Percentiles rank a stretch among this genome's conserved stretches.
These are phyloP conservation scores for Lates calcarifer DNA, from an alignment of 2,113 vertebrate species.

Conservation along the genomic window DNA sequence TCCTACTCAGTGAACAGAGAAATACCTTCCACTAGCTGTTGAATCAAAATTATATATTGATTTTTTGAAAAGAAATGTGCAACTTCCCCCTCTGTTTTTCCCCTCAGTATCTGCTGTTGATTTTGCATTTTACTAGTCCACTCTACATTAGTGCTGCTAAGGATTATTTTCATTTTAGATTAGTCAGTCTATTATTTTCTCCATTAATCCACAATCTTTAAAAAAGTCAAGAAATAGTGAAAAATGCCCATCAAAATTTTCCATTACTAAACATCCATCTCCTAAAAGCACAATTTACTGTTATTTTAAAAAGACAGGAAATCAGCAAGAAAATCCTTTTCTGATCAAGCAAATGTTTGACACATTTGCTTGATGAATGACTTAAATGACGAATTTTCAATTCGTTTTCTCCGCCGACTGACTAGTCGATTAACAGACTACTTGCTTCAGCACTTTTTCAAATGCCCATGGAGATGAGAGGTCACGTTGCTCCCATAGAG, in stretches of 20 bases:
- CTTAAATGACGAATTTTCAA: not conserved
- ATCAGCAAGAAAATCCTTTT: not conserved
- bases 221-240: not conserved
- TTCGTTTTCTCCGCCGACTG: not conserved
- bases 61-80: not conserved
- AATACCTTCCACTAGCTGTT: not conserved
- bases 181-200: not conserved
- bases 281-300: not conserved
- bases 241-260: not conserved
- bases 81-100: not conserved
- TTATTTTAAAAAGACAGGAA: not conserved
- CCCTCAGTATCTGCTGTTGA: not conserved
- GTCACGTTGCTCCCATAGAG: slow-evolving; percentile 18
- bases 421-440: not conserved
- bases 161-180: not conserved
- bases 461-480: slow-evolving; percentile 27
- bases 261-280: too few relatives aligned
- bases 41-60: slow-evolving; percentile 12
- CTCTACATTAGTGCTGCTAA: not conserved
- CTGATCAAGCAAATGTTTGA: not conserved
- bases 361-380: slow-evolving; percentile 1
- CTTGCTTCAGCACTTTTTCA: slow-evolving; percentile 5
- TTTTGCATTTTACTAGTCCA: not conserved
- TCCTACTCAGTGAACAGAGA: not conserved
- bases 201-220: not conserved